Evolutionary conservation across 2,888 invertebrate genomes (phyloP).

Genomic region (Leptodirus hochenwartii): DNA sequence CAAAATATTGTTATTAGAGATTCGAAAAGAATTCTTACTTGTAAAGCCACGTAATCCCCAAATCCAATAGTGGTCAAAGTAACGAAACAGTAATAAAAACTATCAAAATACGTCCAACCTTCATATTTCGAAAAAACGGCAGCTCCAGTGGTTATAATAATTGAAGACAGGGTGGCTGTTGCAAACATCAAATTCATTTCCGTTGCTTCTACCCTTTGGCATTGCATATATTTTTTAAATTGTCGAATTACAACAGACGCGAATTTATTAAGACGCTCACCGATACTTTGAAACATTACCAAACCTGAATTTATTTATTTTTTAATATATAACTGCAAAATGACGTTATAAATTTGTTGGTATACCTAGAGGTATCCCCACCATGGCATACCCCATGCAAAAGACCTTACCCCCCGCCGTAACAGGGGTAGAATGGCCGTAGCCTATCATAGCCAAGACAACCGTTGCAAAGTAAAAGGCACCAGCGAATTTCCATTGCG

Average conservation of each 20-base stretch:
- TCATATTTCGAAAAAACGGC: slow-evolving; percentile 89
- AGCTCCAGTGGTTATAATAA: slow-evolving; percentile 89
- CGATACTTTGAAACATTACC: slow-evolving; percentile 98
- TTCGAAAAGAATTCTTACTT: slow-evolving; percentile 38
- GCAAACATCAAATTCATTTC: slow-evolving; percentile 94
- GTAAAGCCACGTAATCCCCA: slow-evolving; percentile 93
- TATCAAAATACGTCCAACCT: slow-evolving; percentile 92
- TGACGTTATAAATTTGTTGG: too few relatives aligned
- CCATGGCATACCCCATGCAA: slow-evolving; percentile 91
- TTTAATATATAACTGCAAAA: slow-evolving; percentile 99
- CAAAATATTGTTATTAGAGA: too few relatives aligned
- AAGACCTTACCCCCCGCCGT: slow-evolving; percentile 92
- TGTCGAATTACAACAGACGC: slow-evolving; percentile 85
- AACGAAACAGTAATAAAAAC: slow-evolving; percentile 98
- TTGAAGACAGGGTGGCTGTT: slow-evolving; percentile 76
- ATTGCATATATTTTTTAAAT: slow-evolving; percentile 71
- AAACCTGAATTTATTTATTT: slow-evolving; percentile 81
- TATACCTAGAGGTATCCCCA: slow-evolving; percentile 86
- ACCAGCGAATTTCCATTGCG: slow-evolving; percentile 99
- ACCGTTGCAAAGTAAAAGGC: slow-evolving; percentile 98
- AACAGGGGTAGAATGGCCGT: slow-evolving; percentile 88
- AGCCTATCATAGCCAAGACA: slow-evolving; percentile 93
- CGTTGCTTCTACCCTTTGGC: slow-evolving; percentile 66
- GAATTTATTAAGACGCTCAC: slow-evolving; percentile 92
- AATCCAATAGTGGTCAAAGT: slow-evolving; percentile 96